Conservation (phyloP, 2,888 invertebrate species). For the Dorcus hopei region DNA sequence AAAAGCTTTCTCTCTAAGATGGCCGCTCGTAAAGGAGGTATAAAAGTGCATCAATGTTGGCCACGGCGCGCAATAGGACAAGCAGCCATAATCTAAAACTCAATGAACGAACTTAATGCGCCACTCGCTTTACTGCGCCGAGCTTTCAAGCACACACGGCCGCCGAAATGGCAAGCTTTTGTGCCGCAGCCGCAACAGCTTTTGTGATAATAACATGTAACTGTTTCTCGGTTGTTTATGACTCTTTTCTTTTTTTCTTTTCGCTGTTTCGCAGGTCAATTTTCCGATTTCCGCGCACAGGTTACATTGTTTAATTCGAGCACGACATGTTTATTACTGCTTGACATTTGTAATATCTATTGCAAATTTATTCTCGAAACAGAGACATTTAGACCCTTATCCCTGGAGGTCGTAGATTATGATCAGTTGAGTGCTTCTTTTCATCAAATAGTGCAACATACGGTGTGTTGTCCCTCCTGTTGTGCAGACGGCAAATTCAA, state of each 20-base stretch:
- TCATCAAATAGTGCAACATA: slow-evolving; percentile 28
- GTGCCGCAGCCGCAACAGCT: slow-evolving; percentile 40
- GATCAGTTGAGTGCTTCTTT: slow-evolving; percentile 31
- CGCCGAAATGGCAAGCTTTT: slow-evolving; percentile 36
- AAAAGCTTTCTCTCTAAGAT: slow-evolving; percentile 37
- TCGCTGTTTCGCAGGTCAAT: too few species aligned
- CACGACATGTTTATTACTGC: neutral
- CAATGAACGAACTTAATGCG: slow-evolving; percentile 46
- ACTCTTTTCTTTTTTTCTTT: slow-evolving; percentile 32
- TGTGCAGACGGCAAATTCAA: slow-evolving; percentile 16
- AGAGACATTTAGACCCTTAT: slow-evolving; percentile 2
- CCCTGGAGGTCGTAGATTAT: slow-evolving; percentile 31
- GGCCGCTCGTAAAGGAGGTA: slow-evolving; percentile 44
- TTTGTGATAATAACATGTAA: slow-evolving; percentile 43
- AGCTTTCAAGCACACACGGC: slow-evolving; percentile 32
- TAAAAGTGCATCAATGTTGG: slow-evolving; percentile 43
- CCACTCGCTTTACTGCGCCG: slow-evolving; percentile 43
- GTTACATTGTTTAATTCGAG: too few species aligned
- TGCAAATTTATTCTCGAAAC: too few species aligned
- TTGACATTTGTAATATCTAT: too few species aligned
- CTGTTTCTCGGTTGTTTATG: slow-evolving; percentile 42
- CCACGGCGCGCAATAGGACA: slow-evolving; percentile 42
- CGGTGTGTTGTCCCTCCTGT: slow-evolving; percentile 27
- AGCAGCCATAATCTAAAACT: slow-evolving; percentile 44
- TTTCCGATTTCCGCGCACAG: too few species aligned